Evolutionary conservation across 2,113 vertebrate genomes (phyloP).

Genomic region (Rattus norvegicus): DNA sequence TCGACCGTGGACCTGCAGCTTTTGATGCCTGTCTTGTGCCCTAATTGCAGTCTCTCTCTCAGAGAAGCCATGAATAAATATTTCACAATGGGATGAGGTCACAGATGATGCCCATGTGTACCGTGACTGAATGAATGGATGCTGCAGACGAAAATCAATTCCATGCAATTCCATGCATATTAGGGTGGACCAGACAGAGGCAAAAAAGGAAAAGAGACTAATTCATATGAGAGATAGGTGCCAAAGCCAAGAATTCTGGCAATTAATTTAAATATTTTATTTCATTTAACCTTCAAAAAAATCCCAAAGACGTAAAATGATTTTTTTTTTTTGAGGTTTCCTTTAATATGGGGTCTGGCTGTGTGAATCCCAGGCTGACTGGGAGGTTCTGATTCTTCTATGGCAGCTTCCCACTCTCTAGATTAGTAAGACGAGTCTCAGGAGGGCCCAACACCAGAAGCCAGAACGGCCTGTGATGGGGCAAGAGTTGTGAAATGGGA

Average conservation of each 20-base stretch:
- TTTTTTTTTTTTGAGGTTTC: not conserved
- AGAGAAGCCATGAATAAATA: not conserved
- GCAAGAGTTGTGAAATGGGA: not conserved
- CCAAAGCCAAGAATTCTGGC: not conserved
- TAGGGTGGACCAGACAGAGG: too few species aligned
- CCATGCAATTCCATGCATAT: not conserved
- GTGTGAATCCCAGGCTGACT: not conserved
- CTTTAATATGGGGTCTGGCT: not conserved
- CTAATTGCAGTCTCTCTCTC: not conserved
- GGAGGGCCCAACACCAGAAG: not conserved
- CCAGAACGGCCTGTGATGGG: not conserved
- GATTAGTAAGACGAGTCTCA: conserved; percentile 37
- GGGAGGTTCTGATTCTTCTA: not conserved
- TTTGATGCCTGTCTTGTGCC: not conserved
- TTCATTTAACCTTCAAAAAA: conserved; percentile 2
- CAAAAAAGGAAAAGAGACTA: not conserved
- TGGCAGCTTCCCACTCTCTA: not conserved
- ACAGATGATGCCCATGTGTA: not conserved
- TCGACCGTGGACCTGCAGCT: not conserved
- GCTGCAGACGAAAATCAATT: not conserved
- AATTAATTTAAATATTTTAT: not conserved
- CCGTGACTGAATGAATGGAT: not conserved
- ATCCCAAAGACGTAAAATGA: not conserved
- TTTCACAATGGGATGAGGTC: not conserved
- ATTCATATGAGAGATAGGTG: not conserved